A percentile compares a stretch with the other conserved stretches of the same genome.
phyloP scores from a whole-genome alignment of 2,113 vertebrate genomes.

The Erpornis zantholeuca region DNA sequence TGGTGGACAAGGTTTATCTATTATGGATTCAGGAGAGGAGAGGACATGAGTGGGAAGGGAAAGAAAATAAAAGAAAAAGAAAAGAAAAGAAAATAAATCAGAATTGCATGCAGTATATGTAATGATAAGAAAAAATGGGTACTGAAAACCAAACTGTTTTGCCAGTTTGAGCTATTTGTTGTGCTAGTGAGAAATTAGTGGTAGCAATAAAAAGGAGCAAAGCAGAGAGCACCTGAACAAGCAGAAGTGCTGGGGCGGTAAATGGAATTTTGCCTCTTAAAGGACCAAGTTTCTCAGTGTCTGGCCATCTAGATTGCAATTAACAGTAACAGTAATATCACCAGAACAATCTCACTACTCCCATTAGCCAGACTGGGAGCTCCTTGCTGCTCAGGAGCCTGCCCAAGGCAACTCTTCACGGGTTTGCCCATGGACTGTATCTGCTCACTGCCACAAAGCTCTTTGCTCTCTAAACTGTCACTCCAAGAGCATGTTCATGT shows the following conservation, averaged over 20 bases:
- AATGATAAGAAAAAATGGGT: background rate
- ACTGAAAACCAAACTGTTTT: background rate
- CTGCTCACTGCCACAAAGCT: background rate
- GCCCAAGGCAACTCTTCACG: background rate
- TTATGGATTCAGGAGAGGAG: background rate
- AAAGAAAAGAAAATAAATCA: background rate
- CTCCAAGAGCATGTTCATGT: background rate
- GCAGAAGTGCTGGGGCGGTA: background rate
- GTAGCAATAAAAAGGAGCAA: background rate
- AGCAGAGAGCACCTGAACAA: background rate
- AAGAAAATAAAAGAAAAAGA: background rate
- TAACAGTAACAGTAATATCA: background rate
- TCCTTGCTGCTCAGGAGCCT: background rate
- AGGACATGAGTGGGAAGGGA: background rate
- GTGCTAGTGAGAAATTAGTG: background rate
- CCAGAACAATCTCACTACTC: background rate
- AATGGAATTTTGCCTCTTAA: background rate
- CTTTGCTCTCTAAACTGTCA: background rate
- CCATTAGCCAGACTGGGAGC: background rate
- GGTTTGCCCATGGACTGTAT: background rate
- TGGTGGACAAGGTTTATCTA: slow-evolving; percentile 78
- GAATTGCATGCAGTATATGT: background rate
- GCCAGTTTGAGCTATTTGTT: background rate
- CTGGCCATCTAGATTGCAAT: background rate
- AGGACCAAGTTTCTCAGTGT: background rate